Evolutionary conservation across 2,113 vertebrate genomes (phyloP).

Genomic region (Pionites leucogaster): DNA sequence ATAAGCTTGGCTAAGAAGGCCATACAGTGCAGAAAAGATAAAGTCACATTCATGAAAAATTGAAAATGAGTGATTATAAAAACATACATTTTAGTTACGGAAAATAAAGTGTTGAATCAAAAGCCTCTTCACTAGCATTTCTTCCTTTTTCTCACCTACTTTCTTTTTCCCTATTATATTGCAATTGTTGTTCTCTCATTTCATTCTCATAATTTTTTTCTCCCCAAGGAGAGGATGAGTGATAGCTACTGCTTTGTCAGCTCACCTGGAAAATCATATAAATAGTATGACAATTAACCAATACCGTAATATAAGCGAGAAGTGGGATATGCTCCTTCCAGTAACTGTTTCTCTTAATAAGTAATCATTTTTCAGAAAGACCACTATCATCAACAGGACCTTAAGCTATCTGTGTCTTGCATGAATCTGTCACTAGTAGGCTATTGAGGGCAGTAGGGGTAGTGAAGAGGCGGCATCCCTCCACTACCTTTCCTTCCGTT

Average conservation of each 20-base stretch:
- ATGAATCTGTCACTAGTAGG: not conserved
- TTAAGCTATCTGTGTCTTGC: not conserved
- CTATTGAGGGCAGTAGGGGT: not conserved
- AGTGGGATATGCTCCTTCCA: not conserved
- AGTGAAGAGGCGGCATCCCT: not conserved
- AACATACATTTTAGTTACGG: not conserved
- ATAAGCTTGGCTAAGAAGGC: not conserved
- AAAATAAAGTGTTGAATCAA: not conserved
- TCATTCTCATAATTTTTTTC: not conserved
- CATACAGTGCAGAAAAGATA: not conserved
- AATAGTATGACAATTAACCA: not conserved
- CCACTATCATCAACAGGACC: not conserved
- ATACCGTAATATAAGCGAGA: not conserved
- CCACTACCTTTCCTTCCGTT: not conserved
- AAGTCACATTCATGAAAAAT: not conserved
- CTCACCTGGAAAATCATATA: not conserved
- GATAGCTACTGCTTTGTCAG: not conserved
- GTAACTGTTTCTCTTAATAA: not conserved
- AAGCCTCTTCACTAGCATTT: not conserved
- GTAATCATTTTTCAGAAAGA: not conserved
- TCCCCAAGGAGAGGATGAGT: not conserved
- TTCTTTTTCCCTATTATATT: not conserved
- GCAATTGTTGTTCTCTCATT: not conserved
- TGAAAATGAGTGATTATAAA: not conserved
- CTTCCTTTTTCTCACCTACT: not conserved